Evolutionary conservation across 2,888 invertebrate genomes (phyloP), one percentile per base, ranked within the genome.

Genomic region (Himalopsyche tibetana): DNA sequence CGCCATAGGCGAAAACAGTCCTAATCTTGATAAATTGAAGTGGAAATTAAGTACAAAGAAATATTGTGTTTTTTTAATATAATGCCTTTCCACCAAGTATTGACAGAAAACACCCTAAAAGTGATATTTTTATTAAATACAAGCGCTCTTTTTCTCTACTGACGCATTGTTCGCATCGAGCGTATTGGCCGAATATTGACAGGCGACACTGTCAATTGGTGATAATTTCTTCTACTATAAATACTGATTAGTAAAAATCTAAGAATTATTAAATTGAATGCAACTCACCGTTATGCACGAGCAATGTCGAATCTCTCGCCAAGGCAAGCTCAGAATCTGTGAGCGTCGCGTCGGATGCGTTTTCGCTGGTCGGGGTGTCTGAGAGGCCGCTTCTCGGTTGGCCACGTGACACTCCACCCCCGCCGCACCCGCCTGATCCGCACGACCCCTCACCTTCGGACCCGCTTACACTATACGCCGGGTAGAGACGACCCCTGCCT

Each of bases 311-410:
- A 91, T 96, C 96, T 91, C 96, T 94, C 90, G 96, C 96, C 90
- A 96, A 94, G 90, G 96, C 96, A 91, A 96, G 93, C 93, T 97
- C 97, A 38, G 96, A 96, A 92, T 97, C 97, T 56, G 96, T 97
- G 90, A 97, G 94, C 42, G 97, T 96, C 74, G 96, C 96, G 95
- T 96, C 96, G 89, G 96, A 97, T 89, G 96, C 96, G 95, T 96
- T 96, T 91, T 97, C 97, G 89, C 96, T 96, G 80, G 96, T 96
- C 89, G 96, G 96, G 91, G 96, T 96, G 93, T 96, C 95, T 91
- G 96, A 95, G 90, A 96, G 94, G 90, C 96, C 94, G 91, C 93
- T 95, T 93, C 96, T 96, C 89, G 94, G 94, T 92, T 95, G 95
- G 93, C 95, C 51, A 51, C 85, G 82, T 93, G 90, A 91, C 91